Conservation (phyloP, 2,888 invertebrate species). For the Leucophenga montana region DNA sequence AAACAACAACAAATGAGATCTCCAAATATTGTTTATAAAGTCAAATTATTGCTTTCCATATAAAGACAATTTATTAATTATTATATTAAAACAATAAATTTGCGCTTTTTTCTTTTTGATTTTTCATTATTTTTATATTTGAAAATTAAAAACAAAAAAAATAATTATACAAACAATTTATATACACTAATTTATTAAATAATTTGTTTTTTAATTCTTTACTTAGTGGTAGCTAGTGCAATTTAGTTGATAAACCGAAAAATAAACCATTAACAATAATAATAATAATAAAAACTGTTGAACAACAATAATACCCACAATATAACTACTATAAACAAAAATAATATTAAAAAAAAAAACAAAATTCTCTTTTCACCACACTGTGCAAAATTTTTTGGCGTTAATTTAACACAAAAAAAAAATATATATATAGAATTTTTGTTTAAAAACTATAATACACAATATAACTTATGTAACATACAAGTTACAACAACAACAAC, state of each 20-base stretch:
- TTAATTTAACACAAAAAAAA: slow-evolving; percentile 30
- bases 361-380: not conserved
- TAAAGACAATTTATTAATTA: slow-evolving; percentile 13
- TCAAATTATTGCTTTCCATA: slow-evolving; percentile 14
- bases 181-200: slow-evolving; percentile 61
- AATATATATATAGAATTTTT: not conserved
- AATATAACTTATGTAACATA: too few relatives aligned
- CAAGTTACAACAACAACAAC: too few relatives aligned
- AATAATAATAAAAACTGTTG: not conserved
- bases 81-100: slow-evolving; percentile 33
- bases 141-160: slow-evolving; percentile 30
- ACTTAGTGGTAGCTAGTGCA: slow-evolving; percentile 72
- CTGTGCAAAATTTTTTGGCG: slow-evolving; percentile 22
- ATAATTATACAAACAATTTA: slow-evolving; percentile 23
- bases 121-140: slow-evolving; percentile 26
- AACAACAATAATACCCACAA: not conserved
- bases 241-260: slow-evolving; percentile 60
- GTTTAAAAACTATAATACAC: too few relatives aligned
- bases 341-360: slow-evolving; percentile 16
- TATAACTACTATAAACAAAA: slow-evolving; percentile 7
- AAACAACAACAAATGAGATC: slow-evolving; percentile 52
- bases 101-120: not conserved
- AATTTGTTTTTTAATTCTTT: slow-evolving; percentile 66
- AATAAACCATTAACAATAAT: not conserved
- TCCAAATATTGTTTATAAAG: slow-evolving; percentile 46